These are phyloP conservation scores for Python bivittatus DNA, from an alignment of 2,113 vertebrate genomes.

Conservation along the genomic window DNA sequence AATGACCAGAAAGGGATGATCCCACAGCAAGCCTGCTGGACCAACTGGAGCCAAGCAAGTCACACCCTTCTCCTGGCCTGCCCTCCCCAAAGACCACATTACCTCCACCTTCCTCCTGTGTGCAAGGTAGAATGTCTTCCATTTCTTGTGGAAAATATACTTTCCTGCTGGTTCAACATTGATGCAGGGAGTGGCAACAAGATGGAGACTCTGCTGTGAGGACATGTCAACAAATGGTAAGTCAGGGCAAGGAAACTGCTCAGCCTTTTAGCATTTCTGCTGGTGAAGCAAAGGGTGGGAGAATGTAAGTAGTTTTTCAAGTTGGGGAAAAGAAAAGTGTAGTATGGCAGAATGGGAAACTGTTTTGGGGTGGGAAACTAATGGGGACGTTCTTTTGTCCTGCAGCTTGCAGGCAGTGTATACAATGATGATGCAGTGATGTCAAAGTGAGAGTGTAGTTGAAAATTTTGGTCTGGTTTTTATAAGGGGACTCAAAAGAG, in stretches of 20 bases:
- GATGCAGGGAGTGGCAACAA: not conserved
- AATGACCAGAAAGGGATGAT: not conserved
- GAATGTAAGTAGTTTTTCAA: not conserved
- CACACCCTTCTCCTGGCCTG: not conserved
- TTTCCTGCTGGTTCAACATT: not conserved
- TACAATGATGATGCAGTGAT: not conserved
- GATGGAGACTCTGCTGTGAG: not conserved
- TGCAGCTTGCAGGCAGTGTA: not conserved
- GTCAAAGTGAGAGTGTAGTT: not conserved
- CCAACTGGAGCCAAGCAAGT: not conserved
- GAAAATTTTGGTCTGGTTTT: not conserved
- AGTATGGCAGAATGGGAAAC: not conserved
- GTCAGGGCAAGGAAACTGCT: not conserved
- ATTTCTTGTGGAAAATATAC: not conserved
- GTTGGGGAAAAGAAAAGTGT: not conserved
- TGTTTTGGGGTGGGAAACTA: not conserved
- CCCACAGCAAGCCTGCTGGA: not conserved
- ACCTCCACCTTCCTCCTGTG: not conserved
- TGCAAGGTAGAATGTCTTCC: not conserved
- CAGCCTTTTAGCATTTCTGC: not conserved
- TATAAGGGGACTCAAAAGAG: not conserved
- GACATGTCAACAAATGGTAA: not conserved
- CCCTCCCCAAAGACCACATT: not conserved
- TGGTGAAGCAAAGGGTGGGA: not conserved
- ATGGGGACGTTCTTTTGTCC: not conserved